Evolutionary conservation across 2,888 invertebrate species (phyloP).

Genomic region (Shargacucullia verbasci): DNA sequence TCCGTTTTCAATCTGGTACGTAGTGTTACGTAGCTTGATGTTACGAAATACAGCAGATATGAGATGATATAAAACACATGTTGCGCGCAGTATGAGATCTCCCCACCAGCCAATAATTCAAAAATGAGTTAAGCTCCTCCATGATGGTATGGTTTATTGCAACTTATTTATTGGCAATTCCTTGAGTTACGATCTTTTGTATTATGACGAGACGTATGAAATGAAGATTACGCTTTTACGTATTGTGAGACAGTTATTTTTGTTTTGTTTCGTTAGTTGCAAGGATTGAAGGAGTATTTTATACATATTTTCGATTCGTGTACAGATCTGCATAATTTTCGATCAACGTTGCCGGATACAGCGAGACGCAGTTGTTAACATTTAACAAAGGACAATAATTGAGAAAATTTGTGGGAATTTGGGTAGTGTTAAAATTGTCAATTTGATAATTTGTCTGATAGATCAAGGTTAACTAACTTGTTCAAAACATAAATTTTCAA

Average conservation of each 20-base stretch:
- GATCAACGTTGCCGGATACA: no score
- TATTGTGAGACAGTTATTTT: conserved; percentile 31
- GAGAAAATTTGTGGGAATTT: no score
- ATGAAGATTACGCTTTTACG: conserved; percentile 43
- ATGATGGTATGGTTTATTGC: conserved; percentile 75
- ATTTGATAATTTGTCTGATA: no score
- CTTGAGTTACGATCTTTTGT: conserved; percentile 69
- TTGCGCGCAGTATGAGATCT: conserved; percentile 78
- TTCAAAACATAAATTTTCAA: background rate
- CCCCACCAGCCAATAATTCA: conserved; percentile 78
- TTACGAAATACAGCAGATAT: conserved; percentile 75
- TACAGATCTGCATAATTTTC: no score
- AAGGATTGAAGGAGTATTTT: no score
- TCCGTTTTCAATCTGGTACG: conserved; percentile 81
- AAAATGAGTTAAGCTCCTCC: conserved; percentile 77
- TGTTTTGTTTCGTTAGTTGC: conserved; percentile 8
- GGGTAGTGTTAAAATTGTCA: no score
- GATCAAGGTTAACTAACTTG: no score
- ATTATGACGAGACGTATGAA: conserved; percentile 58
- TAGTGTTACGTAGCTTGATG: conserved; percentile 71
- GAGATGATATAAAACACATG: conserved; percentile 83
- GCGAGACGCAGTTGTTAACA: no score
- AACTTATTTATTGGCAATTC: conserved; percentile 70
- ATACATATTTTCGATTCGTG: no score
- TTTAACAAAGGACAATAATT: no score